Percentiles rank a stretch among this genome's conserved stretches.
phyloP scores from a whole-genome alignment of 2,797 vertebrate species.

The Paramormyrops hopkinsi region DNA sequence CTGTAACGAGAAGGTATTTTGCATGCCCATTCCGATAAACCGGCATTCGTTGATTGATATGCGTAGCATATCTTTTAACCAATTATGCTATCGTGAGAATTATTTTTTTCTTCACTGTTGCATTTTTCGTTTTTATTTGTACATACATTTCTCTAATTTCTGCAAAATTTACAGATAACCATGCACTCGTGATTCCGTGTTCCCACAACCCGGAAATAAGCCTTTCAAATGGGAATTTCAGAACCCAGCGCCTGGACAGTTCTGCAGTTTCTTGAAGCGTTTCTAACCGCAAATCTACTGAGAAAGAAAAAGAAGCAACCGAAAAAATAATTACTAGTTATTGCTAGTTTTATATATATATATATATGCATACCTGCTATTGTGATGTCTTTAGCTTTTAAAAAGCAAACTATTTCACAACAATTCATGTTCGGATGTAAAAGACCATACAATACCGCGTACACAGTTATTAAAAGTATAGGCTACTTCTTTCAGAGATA shows the following conservation, averaged over 20 bases:
- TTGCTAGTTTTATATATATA: not conserved
- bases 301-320: not conserved
- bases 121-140: not conserved
- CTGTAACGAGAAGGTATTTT: not conserved
- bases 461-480: not conserved
- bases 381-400: not conserved
- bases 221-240: not conserved
- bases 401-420: not conserved
- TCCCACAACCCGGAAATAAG: not conserved
- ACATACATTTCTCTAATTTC: not conserved
- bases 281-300: not conserved
- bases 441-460: not conserved
- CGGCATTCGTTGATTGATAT: not conserved
- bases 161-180: not conserved
- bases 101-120: not conserved
- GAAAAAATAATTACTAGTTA: not conserved
- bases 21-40: not conserved
- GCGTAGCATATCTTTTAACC: not conserved
- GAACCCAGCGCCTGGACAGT: conserved; percentile 10
- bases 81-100: not conserved
- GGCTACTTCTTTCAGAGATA: not conserved
- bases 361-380: not conserved
- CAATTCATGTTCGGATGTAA: not conserved
- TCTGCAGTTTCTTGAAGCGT: not conserved
- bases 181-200: not conserved